Conservation (phyloP, 2,113 vertebrate genomes). For the Panthera leo region DNA sequence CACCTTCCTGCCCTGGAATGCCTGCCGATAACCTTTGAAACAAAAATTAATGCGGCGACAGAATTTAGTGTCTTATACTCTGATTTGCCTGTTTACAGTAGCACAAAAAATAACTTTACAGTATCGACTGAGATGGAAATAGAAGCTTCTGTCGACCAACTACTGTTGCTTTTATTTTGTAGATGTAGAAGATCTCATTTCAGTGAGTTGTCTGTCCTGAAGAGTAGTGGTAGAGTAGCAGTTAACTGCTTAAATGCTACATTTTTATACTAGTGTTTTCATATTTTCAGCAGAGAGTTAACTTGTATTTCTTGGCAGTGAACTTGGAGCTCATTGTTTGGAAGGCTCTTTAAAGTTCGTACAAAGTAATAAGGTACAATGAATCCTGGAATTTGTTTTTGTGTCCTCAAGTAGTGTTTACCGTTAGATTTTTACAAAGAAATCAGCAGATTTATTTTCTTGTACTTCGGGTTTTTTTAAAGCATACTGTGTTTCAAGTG, state of each 20-base stretch:
- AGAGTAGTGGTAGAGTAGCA: constrained; percentile 64
- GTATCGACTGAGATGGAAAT: neutral
- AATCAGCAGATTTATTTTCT: constrained; percentile 50
- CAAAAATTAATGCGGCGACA: neutral
- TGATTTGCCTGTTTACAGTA: neutral
- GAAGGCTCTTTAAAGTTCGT: constrained; percentile 63
- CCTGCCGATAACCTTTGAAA: neutral
- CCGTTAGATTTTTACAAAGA: constrained; percentile 57
- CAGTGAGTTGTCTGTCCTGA: constrained; percentile 10
- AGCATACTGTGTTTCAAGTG: constrained; percentile 28
- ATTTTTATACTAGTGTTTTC: constrained; percentile 64
- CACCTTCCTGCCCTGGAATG: neutral
- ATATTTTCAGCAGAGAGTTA: constrained; percentile 68
- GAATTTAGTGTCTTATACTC: neutral
- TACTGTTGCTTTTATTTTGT: constrained; percentile 26
- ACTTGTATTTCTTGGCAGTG: constrained; percentile 69
- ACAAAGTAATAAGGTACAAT: constrained; percentile 53
- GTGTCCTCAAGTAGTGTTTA: constrained; percentile 65
- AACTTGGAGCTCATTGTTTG: constrained; percentile 67
- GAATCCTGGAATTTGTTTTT: constrained; percentile 30
- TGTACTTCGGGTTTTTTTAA: constrained; percentile 46
- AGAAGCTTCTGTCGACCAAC: neutral
- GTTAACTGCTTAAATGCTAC: constrained; percentile 69
- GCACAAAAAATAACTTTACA: neutral
- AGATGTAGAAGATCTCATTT: constrained; percentile 23